Percentiles rank a stretch among this genome's conserved stretches.
Evolutionary conservation across 2,113 vertebrate species (phyloP).

Genomic region (Salvelinus alpinus): DNA sequence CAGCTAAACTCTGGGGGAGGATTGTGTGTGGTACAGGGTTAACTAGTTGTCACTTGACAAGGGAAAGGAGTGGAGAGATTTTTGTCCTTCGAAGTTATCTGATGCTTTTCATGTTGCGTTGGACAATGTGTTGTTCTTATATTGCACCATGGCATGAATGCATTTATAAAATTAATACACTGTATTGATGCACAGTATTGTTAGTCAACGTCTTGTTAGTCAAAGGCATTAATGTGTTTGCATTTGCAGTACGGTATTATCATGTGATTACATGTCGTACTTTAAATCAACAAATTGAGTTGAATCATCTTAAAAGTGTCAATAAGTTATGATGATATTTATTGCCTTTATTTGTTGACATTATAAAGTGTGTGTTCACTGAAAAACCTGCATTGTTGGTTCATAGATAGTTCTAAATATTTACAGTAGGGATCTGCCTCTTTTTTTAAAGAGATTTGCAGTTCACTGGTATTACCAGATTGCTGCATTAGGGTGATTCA

Average conservation of each 20-base stretch:
- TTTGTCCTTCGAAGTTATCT: not conserved
- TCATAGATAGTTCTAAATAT: too few species aligned
- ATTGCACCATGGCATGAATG: not conserved
- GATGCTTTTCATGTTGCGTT: constrained; percentile 17
- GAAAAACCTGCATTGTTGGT: too few species aligned
- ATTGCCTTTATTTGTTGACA: too few species aligned
- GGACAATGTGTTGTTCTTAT: not conserved
- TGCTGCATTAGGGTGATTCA: too few species aligned
- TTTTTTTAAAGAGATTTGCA: too few species aligned
- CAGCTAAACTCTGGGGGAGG: constrained; percentile 23
- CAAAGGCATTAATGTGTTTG: not conserved
- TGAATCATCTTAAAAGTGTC: too few species aligned
- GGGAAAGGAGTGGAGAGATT: constrained; percentile 4
- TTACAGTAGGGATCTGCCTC: too few species aligned
- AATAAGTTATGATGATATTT: too few species aligned
- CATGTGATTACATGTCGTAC: not conserved
- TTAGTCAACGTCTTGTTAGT: not conserved
- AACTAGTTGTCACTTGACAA: constrained; percentile 17
- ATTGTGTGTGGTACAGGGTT: not conserved
- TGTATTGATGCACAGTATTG: not conserved
- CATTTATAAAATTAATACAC: not conserved
- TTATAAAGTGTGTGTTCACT: too few species aligned
- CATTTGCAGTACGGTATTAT: not conserved
- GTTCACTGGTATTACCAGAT: too few species aligned
- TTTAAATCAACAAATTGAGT: too few species aligned